Conservation (phyloP, 2,888 invertebrate species). For the Microctonus brassicae region DNA sequence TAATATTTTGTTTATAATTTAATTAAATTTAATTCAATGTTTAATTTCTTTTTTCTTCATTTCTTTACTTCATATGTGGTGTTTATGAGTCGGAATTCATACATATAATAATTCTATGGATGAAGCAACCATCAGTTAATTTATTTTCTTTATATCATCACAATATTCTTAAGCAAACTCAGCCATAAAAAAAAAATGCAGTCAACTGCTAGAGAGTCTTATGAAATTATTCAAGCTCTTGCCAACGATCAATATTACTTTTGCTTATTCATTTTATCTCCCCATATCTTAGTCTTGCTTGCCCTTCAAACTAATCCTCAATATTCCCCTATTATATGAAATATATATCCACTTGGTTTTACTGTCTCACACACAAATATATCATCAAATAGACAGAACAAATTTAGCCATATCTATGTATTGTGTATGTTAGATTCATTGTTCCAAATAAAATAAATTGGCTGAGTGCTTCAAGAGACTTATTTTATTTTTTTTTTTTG, state of each 20-base stretch:
- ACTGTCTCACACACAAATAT: background rate
- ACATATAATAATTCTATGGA: conserved; percentile 19
- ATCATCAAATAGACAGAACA: background rate
- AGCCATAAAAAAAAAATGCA: conserved; percentile 16
- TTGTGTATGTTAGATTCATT: background rate
- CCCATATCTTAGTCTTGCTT: background rate
- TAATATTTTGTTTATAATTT: conserved; percentile 4
- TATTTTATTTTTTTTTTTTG: background rate
- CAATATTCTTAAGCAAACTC: background rate
- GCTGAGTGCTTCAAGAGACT: conserved; percentile 25
- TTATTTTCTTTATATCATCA: conserved; percentile 9
- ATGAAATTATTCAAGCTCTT: background rate
- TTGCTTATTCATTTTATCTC: background rate
- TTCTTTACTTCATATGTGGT: background rate
- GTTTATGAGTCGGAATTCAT: conserved; percentile 15
- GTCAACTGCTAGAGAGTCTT: background rate
- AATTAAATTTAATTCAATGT: background rate
- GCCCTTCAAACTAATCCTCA: background rate
- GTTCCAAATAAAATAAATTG: conserved; percentile 8
- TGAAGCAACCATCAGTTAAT: conserved; percentile 28
- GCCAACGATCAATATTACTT: background rate
- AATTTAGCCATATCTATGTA: background rate
- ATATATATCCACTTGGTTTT: background rate
- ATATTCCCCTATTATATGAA: background rate
- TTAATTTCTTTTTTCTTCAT: background rate